phyloP scores from a whole-genome alignment of 2,797 vertebrate genomes.

The Ctenopoma kingsleyae region DNA sequence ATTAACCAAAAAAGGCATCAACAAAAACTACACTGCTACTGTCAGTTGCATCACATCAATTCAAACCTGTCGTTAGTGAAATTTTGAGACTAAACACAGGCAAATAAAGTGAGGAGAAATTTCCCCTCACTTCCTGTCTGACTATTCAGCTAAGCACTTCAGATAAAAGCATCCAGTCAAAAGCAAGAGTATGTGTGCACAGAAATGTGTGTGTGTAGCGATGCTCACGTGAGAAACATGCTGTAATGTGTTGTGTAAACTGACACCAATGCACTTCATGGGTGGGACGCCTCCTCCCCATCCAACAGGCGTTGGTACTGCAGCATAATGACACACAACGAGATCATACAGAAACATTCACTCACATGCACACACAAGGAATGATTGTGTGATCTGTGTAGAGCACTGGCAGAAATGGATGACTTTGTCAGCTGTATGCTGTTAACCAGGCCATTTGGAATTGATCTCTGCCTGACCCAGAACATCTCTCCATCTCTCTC shows the following conservation, averaged over 20 bases:
- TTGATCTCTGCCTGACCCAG: slow-evolving; percentile 80
- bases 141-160: slow-evolving; percentile 36
- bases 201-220: slow-evolving; percentile 4
- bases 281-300: slow-evolving; percentile 53
- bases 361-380: not conserved
- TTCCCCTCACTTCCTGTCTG: slow-evolving; percentile 24
- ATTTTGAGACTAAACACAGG: slow-evolving; percentile 6
- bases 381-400: slow-evolving; percentile 28
- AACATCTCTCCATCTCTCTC: slow-evolving; percentile 51
- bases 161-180: slow-evolving; percentile 44
- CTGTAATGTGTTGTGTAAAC: slow-evolving; percentile 65
- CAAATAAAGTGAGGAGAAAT: slow-evolving; percentile 19
- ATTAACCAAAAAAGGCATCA: not conserved
- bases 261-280: slow-evolving; percentile 56
- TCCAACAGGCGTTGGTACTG: slow-evolving; percentile 41
- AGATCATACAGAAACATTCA: not conserved
- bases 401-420: slow-evolving; percentile 79
- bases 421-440: slow-evolving; percentile 82
- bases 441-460: slow-evolving; percentile 84
- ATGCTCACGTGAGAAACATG: slow-evolving; percentile 39
- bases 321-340: slow-evolving; percentile 37
- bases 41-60: not conserved
- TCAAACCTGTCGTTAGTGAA: slow-evolving; percentile 15
- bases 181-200: not conserved
- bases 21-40: slow-evolving; percentile 5